Evolutionary conservation across 2,888 invertebrate species (phyloP), one percentile per base, ranked within the genome.

Genomic region (Bedellia somnulentella): DNA sequence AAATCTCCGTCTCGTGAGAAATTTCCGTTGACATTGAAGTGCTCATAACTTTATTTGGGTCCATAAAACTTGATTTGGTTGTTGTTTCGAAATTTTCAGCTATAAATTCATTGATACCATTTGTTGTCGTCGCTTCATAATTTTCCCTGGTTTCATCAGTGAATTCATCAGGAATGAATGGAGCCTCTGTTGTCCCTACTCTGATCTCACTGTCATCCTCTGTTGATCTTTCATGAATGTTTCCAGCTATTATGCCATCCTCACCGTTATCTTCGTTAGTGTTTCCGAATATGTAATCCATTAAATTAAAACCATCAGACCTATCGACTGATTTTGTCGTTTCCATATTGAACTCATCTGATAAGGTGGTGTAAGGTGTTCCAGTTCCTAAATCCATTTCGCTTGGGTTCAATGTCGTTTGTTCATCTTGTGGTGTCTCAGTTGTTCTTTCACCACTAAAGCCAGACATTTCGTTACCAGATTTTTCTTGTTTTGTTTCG

Each of bases 1-100:
- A 92, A 38, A 92, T 92, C 67, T 91, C 91, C 18, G 91, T 91
- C 79, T 91, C 89, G 42, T 90, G 86, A 9, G 89, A 87, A 24
- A 89, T 77, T 57, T 88, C 88, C 12, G 89, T 89, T 2, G 88
- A 87, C 47, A 86, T 88, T 2, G 89, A 87, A 1, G 90, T 91
- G 40, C 85, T 81, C 5, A 87, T 57, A 4, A 82, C 62, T 35
- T 78, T 73, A 8, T 71, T 62, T 39, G 80, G 63, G 55, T 73
- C 71, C 76, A 79, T 60, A 49, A 66, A 63, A 41, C 67, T 52
- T 34, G 71, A 70, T 23, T 52, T 46, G 4, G 70, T 57, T 4
- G 71, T 49, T 3, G 52, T 47, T 46, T 66, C 59, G 27, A 59
- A 36, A 40, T 45, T 45, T 18, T 18, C 18, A 5, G 18, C 9